Conservation (phyloP, 2,797 vertebrate species). For the Falco cherrug region DNA sequence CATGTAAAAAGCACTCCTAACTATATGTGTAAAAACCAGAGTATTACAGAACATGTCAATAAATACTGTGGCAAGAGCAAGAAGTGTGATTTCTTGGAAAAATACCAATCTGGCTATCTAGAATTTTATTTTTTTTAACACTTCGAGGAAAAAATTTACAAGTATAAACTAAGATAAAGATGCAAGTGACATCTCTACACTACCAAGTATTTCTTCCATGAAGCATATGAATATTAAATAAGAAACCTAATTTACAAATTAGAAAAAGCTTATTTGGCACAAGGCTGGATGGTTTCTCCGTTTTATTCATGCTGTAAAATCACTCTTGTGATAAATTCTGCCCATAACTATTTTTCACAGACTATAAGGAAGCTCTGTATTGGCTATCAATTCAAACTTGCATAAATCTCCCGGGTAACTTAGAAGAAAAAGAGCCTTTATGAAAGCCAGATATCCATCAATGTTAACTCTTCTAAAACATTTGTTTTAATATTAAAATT, state of each 20-base stretch:
- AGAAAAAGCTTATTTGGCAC: background rate
- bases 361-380: background rate
- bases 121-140: background rate
- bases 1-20: background rate
- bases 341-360: background rate
- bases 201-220: background rate
- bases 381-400: background rate
- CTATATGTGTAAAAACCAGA: background rate
- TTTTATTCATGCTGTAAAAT: background rate
- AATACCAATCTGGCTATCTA: background rate
- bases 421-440: too few relatives aligned
- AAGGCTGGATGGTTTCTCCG: background rate
- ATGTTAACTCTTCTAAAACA: background rate
- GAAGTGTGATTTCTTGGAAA: background rate
- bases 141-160: background rate
- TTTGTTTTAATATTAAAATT: background rate
- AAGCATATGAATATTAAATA: background rate
- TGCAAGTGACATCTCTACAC: accelerated
- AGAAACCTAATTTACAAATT: background rate
- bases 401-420: background rate
- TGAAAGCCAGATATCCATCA: background rate
- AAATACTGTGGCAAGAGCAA: background rate
- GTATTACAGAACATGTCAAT: background rate
- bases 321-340: background rate
- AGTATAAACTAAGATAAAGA: background rate